A percentile compares a stretch with the other conserved stretches of the same genome.
phyloP scores from a whole-genome alignment of 2,888 invertebrate species.

The Drepanosiphum platanoidis region DNA sequence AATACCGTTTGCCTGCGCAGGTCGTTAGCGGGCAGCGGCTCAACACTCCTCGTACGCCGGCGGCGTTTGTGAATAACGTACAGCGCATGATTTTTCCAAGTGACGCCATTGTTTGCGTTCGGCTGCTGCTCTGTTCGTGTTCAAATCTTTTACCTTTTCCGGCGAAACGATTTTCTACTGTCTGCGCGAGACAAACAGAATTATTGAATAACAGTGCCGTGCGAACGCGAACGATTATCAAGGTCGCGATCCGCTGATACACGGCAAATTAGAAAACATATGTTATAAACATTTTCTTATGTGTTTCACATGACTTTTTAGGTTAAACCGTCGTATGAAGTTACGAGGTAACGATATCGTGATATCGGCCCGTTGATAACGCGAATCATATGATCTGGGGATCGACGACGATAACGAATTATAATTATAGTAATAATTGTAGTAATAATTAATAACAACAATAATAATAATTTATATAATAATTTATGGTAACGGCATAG shows the following conservation, averaged over 20 bases:
- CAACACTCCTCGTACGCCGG: background rate
- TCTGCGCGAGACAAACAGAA: too few relatives aligned
- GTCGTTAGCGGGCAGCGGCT: constrained; percentile 15
- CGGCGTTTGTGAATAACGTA: constrained; percentile 32
- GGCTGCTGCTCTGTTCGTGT: background rate
- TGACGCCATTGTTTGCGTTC: constrained; percentile 15
- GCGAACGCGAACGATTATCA: constrained; percentile 27
- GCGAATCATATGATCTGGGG: too few relatives aligned
- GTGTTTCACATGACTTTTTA: background rate
- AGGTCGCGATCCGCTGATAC: constrained; percentile 48
- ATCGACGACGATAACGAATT: too few relatives aligned
- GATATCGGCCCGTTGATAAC: background rate
- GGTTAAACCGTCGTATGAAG: constrained; percentile 31
- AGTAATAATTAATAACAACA: too few relatives aligned
- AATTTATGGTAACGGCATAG: too few relatives aligned
- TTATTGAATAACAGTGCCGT: background rate
- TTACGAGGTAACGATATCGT: background rate
- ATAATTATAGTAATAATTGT: too few relatives aligned
- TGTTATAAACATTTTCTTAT: constrained; percentile 6
- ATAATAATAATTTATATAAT: too few relatives aligned
- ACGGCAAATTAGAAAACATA: constrained; percentile 43
- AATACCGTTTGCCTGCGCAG: constrained; percentile 6
- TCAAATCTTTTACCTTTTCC: too few relatives aligned
- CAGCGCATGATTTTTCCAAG: constrained; percentile 39
- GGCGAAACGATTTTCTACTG: too few relatives aligned